Conservation (phyloP, 2,888 invertebrate species). For the Syritta pipiens region DNA sequence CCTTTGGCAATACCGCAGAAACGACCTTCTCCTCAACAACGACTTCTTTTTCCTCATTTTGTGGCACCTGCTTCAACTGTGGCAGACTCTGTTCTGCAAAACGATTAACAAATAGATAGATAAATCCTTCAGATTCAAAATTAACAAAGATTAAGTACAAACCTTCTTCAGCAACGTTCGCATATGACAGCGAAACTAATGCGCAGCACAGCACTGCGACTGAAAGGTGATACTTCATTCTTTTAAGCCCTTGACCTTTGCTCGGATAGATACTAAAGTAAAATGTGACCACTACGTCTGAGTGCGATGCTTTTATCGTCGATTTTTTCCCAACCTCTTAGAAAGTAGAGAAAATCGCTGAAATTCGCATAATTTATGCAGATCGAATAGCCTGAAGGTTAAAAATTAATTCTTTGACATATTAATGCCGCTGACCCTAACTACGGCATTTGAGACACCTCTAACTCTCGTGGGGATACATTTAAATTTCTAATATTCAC, state of each 20-base stretch:
- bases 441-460: background rate
- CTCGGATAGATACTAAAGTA: constrained; percentile 11
- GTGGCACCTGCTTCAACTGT: background rate
- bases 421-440: constrained; percentile 23
- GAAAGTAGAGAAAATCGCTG: constrained; percentile 19
- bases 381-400: constrained; percentile 19
- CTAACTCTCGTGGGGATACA: background rate
- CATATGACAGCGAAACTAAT: constrained; percentile 12
- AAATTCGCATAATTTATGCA: constrained; percentile 23
- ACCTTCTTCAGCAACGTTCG: constrained; percentile 13
- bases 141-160: background rate
- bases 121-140: background rate
- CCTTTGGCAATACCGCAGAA: background rate
- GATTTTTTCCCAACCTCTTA: constrained; percentile 2
- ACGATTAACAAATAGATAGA: no score
- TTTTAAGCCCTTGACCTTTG: constrained; percentile 37
- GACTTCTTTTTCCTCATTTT: constrained; percentile 2
- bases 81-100: constrained; percentile 13
- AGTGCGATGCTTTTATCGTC: constrained; percentile 31
- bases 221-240: constrained; percentile 27
- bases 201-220: constrained; percentile 18
- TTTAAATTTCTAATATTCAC: constrained; percentile 6
- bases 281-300: constrained; percentile 20
- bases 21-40: background rate
- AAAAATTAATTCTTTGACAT: constrained; percentile 5